phyloP scores from a whole-genome alignment of 2,888 invertebrate genomes.

The Auanema sp. region DNA sequence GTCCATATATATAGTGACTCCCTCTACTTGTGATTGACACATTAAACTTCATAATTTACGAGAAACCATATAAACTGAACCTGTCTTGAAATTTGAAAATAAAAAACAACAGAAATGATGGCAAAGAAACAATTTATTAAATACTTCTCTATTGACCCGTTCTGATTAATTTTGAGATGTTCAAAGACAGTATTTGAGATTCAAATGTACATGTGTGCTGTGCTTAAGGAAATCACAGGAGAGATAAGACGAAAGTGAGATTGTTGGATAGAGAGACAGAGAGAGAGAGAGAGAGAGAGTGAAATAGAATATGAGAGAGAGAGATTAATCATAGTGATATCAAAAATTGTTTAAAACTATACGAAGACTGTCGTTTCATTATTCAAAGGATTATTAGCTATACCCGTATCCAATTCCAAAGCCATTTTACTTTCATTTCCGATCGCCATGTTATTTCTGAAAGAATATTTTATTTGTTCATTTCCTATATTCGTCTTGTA shows the following conservation, averaged over 20 bases:
- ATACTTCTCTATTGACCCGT: too few relatives aligned
- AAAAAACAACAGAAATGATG: too few relatives aligned
- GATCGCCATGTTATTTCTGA: constrained; percentile 10
- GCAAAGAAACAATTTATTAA: too few relatives aligned
- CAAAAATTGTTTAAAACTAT: constrained; percentile 9
- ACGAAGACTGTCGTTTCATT: constrained; percentile 12
- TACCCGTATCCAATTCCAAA: constrained; percentile 8
- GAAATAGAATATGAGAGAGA: background rate
- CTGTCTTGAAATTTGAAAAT: too few relatives aligned
- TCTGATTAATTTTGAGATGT: too few relatives aligned
- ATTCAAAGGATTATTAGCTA: constrained; percentile 8
- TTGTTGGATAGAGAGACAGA: background rate
- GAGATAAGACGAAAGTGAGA: background rate
- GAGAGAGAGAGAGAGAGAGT: background rate
- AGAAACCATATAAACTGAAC: too few relatives aligned
- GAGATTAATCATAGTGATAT: background rate
- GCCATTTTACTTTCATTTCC: background rate
- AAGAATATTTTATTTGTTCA: background rate
- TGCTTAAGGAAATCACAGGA: background rate
- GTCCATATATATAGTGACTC: too few relatives aligned
- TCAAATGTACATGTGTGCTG: too few relatives aligned
- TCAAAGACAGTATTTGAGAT: too few relatives aligned
- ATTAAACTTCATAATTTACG: too few relatives aligned
- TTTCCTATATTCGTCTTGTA: constrained; percentile 9
- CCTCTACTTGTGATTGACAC: too few relatives aligned